Base-by-base conservation (phyloP, 2,888 invertebrate genomes). In the Phanerotoma sp. region DNA sequence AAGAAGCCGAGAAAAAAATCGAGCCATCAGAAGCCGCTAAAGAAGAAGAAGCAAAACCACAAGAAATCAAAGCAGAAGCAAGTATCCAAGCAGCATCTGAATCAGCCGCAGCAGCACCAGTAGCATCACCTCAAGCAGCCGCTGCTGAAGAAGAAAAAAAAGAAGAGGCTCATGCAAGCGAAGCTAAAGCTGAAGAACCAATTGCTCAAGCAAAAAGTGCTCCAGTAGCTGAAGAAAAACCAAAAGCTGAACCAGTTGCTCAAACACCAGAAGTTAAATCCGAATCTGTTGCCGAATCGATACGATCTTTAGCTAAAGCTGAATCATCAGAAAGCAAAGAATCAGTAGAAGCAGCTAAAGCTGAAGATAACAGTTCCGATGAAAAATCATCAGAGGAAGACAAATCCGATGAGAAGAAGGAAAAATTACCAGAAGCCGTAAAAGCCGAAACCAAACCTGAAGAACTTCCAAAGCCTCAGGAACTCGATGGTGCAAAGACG, bases 371-470 rank as follows among this genome's bases (percentile, higher is more conserved):
- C 7, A 28, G 47, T 11, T 33, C 50, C 10, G 50, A 54, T 10
- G 56, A 59, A 16, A 44, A 51, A 18, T 35, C 32, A 3, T 48
- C 42, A 22, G 42, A 44, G 7, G 54, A 54, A 22, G 40, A 50
- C 11, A 45, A 52, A n/a, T 55, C 54, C 2, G 45, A 10, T 16
- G 54, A 58, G 35, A 57, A 42, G 32, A 57, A 57, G 6, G 65
- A 66, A 38, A 62, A 64, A 37, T 53, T 33, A 18, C 44, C 41
- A 10, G 61, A 69, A 45, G 53, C 30, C n/a, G 49, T 49, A 10
- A 50, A 50, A 56, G 77, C 78, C 54, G 66, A 66, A 57, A 66
- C 62, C 77, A 80, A 66, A 77, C 74, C 75, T 42, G 79, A 79
- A 56, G 71, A 66, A 52, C 70, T 64, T 21, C 67, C 68, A 48